Base-by-base conservation (phyloP, 2,113 vertebrate species). In the Amblyornis subalaris region DNA sequence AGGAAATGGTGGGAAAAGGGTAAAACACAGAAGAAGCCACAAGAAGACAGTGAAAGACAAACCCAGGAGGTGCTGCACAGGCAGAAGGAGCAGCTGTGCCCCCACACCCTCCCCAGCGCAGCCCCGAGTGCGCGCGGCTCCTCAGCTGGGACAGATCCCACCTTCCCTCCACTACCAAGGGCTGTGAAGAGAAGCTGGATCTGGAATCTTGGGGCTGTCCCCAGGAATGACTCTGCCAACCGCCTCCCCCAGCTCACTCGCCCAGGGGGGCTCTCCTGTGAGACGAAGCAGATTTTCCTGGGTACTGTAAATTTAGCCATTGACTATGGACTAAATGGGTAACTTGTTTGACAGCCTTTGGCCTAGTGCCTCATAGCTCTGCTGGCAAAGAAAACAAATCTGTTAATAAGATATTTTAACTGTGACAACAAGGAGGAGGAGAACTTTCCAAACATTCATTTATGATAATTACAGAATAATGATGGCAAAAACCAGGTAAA, bases 381-480 rank as follows among this genome's bases (percentile, higher is more conserved):
- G 90, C 94, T 95, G 95, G 93, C 95, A 92, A 83, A 94, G 92
- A 86, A 92, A 96, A 95, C 96, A 94, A 90, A 96, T 94, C 93
- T 96, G 96, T 95, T 96, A 96, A 87, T 94, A 94, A 95, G 93
- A 91, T 93, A 92, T 93, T 95, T 95, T 95, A 94, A 85, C 93
- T 72, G 88, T 93, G 93, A 95, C 94, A 95, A 96, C 75, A 94
- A 94, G 89, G 93, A 96, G 93, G 95, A 93, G 93, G 93, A 95
- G 93, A 97, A 97, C 94, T 95, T 97, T 53, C 93, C 89, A 90
- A 96, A 94, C 79, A 93, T 93, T 96, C 95, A 51, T 89, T 97
- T 96, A 97, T 83, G 94, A 91, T 97, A 97, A 96, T 96, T 94
- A 95, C 91, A 89, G 88, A 95, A 91, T 96, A 95, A 96, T 90